phyloP scores from a whole-genome alignment of 1,140 invertebrate genomes.

The Drosophila varians region DNA sequence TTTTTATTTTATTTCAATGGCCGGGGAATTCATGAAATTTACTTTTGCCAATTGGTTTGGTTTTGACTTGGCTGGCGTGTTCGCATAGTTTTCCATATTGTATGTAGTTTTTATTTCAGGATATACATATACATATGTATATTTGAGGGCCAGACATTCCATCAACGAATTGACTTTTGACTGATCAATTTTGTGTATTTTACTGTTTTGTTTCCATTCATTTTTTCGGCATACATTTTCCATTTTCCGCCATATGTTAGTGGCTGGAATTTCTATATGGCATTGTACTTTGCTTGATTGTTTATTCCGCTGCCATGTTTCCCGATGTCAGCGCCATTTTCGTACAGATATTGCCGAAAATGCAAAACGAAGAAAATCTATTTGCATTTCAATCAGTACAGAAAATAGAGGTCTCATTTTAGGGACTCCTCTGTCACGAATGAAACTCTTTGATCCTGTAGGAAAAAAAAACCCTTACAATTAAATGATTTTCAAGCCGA shows the following conservation, averaged over 20 bases:
- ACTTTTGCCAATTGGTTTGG: constrained; percentile 35
- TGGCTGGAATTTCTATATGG: neutral
- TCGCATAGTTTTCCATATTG: constrained; percentile 22
- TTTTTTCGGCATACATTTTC: neutral
- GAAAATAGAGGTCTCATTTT: neutral
- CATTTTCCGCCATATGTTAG: neutral
- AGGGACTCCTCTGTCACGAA: no score
- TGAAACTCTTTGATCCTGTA: no score
- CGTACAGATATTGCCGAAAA: neutral
- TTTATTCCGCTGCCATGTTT: neutral
- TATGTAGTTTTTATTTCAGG: constrained; percentile 4
- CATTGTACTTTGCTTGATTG: constrained; percentile 1
- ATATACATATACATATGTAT: constrained; percentile 2
- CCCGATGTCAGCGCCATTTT: neutral
- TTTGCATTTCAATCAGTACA: neutral
- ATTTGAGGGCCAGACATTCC: constrained; percentile 22
- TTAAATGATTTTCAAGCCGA: neutral
- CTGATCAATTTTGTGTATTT: constrained; percentile 29
- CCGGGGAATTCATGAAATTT: constrained; percentile 35
- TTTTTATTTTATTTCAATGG: constrained; percentile 31
- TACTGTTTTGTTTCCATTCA: neutral
- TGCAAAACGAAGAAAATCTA: neutral
- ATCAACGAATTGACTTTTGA: constrained; percentile 40
- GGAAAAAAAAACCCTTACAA: no score
- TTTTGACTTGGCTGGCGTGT: constrained; percentile 10